Evolutionary conservation across 2,113 vertebrate genomes (phyloP), one percentile per base, ranked within the genome.

Genomic region (Scalopus aquaticus): DNA sequence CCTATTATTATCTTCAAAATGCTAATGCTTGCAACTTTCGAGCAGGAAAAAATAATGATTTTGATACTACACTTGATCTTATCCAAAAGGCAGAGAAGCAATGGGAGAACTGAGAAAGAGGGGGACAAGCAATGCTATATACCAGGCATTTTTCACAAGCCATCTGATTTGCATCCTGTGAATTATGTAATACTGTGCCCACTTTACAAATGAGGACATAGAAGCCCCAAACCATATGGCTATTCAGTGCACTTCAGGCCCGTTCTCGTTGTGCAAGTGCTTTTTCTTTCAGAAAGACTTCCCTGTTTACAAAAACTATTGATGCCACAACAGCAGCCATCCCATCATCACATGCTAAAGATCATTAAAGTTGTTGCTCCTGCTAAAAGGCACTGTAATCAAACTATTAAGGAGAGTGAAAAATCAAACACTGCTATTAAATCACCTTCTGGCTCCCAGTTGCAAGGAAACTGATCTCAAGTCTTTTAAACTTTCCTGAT

Each of bases 371-470:
- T 65, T 73, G 28, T 42, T 76, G 22, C 30, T 67, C 28, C 30
- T 92, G 81, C 56, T 79, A 94, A 92, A 90, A 78, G 35, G 65
- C 62, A 60, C 46, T 30, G 13, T 77, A 86, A 94, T 92, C 69
- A 82, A 86, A 72, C 54, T 92, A 69, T 56, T 62, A 54, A 82
- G 44, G 19, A 60, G 69, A 17, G 28, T 67, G 49, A 60, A 92
- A 84, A 94, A 51, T 39, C 44, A 87, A 80, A 88, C 39, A 35
- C 32, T 26, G 37, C 78, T 77, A 37, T 62, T 81, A 91, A 81
- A 67, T 90, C 30, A 82, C 58, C 54, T 9, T 37, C 73, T 37
- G 62, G 28, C 39, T 32, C 60, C 60, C 42, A 2, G 19, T 82
- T 64, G 16, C 42, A 79, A 37, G 85, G 64, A 82, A 62, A 86